Conservation (phyloP, 1,140 invertebrate genomes). For the Protaetia brevitarsis region DNA sequence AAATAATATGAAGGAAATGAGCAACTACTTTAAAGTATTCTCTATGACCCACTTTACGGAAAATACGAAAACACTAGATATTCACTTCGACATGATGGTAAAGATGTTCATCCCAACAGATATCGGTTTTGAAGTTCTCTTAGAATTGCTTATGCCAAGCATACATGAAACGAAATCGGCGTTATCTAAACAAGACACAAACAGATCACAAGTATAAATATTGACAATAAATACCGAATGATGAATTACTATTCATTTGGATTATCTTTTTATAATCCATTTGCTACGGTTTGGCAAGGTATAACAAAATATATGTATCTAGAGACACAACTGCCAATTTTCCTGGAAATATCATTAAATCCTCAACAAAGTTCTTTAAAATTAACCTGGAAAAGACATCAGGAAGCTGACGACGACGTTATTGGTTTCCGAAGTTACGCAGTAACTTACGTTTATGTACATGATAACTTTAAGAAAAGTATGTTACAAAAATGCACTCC, state of each 20-base stretch:
- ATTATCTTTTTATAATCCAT: conserved; percentile 38
- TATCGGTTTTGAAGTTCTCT: conserved; percentile 48
- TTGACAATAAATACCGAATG: conserved; percentile 27
- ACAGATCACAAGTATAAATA: conserved; percentile 40
- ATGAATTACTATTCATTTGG: conserved; percentile 27
- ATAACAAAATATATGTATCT: conserved; percentile 38
- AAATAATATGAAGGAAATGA: conserved; percentile 29
- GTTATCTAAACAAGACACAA: conserved; percentile 28
- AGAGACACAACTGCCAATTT: conserved; percentile 42
- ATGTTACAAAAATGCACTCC: conserved; percentile 41
- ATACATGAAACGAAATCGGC: conserved; percentile 25
- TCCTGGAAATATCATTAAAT: conserved; percentile 41
- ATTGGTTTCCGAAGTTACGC: conserved; percentile 38
- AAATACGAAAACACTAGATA: conserved; percentile 28
- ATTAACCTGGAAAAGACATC: conserved; percentile 40
- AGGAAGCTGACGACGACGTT: conserved; percentile 37
- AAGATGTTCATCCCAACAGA: conserved; percentile 45
- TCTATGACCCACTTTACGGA: conserved; percentile 21
- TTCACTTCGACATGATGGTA: conserved; percentile 28
- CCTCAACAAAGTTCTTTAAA: conserved; percentile 37
- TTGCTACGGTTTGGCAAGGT: conserved; percentile 37
- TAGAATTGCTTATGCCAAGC: conserved; percentile 36
- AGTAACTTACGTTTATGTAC: conserved; percentile 42
- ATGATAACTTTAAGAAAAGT: conserved; percentile 38
- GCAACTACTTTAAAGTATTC: conserved; percentile 13